Conservation (phyloP, 2,797 vertebrate genomes). For the Thunnus albacares region DNA sequence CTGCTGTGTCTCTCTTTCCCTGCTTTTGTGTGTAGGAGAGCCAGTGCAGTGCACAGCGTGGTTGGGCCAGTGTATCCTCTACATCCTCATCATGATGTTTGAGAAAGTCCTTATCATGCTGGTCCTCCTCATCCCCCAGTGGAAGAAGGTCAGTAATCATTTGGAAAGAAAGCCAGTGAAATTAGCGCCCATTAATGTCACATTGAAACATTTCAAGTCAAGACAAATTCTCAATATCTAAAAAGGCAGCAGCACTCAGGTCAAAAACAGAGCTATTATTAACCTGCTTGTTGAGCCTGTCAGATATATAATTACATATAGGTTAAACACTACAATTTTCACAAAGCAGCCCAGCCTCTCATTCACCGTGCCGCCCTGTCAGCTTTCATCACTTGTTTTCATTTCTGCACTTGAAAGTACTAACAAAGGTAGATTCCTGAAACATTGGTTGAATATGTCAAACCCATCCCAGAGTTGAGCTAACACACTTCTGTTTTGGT, state of each 20-base stretch:
- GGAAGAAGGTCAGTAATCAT: conserved; percentile 91
- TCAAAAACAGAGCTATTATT: background rate
- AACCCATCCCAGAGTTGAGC: background rate
- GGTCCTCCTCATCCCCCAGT: conserved; percentile 95
- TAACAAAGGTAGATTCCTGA: background rate
- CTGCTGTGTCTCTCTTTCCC: conserved; percentile 4
- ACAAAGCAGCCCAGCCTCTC: background rate
- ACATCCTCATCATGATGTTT: conserved; percentile 98
- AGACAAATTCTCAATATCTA: background rate
- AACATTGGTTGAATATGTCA: background rate
- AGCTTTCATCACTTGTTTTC: background rate
- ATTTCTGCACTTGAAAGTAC: background rate
- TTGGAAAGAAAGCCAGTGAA: background rate
- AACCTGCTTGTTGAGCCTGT: background rate
- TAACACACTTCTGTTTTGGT: too few species aligned
- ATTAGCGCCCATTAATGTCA: background rate
- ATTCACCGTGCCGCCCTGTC: background rate
- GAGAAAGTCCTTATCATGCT: conserved; percentile 97
- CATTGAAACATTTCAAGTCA: background rate
- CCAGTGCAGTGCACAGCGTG: conserved; percentile 95
- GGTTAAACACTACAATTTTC: background rate
- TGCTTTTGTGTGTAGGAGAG: conserved; percentile 86
- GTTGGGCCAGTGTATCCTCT: conserved; percentile 96
- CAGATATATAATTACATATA: too few species aligned
- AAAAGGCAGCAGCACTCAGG: background rate